A percentile compares a stretch with the other conserved stretches of the same genome.
Conservation (phyloP, 2,797 vertebrate genomes). For the Tenualosa ilisha region DNA sequence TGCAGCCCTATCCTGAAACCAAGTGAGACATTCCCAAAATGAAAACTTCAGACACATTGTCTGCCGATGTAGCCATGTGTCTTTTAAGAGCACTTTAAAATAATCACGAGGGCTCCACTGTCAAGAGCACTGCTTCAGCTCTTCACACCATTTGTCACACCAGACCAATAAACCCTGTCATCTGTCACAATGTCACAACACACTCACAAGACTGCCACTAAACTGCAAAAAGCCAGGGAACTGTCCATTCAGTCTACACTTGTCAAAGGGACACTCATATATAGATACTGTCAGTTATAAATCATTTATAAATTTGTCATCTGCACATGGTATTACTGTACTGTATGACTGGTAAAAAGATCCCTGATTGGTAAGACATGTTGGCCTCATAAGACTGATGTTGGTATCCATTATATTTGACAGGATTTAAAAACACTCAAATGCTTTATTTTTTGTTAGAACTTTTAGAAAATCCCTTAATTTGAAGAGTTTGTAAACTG, state of each 20-base stretch:
- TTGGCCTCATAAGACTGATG: too few species aligned
- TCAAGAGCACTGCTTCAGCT: constrained; percentile 13
- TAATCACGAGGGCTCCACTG: constrained; percentile 31
- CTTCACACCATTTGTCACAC: constrained; percentile 44
- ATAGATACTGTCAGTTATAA: neutral
- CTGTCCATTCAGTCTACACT: neutral
- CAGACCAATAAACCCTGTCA: constrained; percentile 36
- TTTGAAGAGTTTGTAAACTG: too few species aligned
- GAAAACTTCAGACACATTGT: constrained; percentile 12
- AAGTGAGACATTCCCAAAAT: constrained; percentile 6
- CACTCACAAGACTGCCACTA: neutral
- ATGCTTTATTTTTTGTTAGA: too few species aligned
- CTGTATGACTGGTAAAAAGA: neutral
- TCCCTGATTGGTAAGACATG: too few species aligned
- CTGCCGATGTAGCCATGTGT: neutral
- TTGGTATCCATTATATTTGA: too few species aligned
- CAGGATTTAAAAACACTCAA: too few species aligned
- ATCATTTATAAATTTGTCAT: neutral
- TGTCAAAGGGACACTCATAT: neutral
- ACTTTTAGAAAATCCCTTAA: too few species aligned
- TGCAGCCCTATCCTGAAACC: neutral
- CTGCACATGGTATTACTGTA: neutral
- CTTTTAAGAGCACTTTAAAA: constrained; percentile 39
- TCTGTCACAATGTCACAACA: constrained; percentile 25
- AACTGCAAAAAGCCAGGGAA: neutral